phyloP scores from a whole-genome alignment of 1,140 invertebrate species.

The Asobara japonica region DNA sequence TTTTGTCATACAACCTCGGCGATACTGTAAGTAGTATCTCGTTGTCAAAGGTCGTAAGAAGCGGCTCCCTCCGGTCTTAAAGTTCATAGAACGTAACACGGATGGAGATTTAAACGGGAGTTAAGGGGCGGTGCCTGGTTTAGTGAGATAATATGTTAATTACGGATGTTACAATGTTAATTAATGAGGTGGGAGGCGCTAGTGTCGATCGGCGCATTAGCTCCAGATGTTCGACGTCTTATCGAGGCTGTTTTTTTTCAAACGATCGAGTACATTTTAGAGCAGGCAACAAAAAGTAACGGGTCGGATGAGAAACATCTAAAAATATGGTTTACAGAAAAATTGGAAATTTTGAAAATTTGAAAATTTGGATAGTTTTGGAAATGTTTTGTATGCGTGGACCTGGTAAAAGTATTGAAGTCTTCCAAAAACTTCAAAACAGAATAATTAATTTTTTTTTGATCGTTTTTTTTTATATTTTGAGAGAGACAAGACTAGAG shows the following conservation, averaged over 20 bases:
- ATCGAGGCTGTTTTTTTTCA: constrained; percentile 1
- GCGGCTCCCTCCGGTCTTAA: neutral
- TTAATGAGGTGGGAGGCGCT: constrained; percentile 42
- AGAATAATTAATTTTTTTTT: too few species aligned
- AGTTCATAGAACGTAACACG: neutral
- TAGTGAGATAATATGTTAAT: constrained; percentile 57
- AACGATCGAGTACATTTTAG: neutral
- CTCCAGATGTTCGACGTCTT: constrained; percentile 29
- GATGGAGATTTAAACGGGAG: constrained; percentile 1
- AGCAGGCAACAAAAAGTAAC: neutral
- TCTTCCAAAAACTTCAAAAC: too few species aligned
- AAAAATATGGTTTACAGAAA: too few species aligned
- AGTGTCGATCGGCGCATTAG: constrained; percentile 35
- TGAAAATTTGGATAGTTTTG: too few species aligned
- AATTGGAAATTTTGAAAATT: too few species aligned
- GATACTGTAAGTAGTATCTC: neutral
- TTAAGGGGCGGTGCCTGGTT: constrained; percentile 36
- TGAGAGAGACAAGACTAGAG: too few species aligned
- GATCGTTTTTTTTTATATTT: too few species aligned
- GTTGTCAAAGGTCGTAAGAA: neutral
- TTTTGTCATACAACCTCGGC: neutral
- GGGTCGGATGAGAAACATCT: too few species aligned
- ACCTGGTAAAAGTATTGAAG: too few species aligned
- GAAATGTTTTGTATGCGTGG: too few species aligned
- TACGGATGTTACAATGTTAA: constrained; percentile 51